phyloP scores from a whole-genome alignment of 2,113 vertebrate genomes.

The Alouatta palliata region DNA sequence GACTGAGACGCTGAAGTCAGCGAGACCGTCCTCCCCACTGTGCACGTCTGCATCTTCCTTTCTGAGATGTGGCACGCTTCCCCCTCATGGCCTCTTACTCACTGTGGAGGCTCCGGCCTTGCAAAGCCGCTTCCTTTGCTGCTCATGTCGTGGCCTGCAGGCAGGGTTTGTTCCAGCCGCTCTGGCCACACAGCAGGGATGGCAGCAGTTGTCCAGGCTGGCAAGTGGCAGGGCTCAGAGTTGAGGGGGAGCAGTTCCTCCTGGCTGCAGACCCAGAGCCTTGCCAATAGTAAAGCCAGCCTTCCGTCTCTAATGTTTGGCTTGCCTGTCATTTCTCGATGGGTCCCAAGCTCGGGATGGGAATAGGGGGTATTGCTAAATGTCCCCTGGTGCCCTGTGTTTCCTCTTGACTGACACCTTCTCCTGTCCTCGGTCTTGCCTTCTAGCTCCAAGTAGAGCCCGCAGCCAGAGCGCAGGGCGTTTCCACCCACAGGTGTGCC shows the following conservation, averaged over 20 bases:
- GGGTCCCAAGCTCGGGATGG: background rate
- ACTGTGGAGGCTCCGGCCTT: no score
- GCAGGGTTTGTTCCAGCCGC: background rate
- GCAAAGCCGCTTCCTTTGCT: background rate
- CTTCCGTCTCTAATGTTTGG: background rate
- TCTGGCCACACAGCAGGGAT: background rate
- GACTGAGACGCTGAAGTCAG: no score
- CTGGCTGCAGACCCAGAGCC: background rate
- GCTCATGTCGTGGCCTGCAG: background rate
- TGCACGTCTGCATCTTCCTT: background rate
- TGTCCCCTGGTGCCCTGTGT: background rate
- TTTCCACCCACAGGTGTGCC: no score
- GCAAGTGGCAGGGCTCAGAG: background rate
- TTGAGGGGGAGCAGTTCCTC: background rate
- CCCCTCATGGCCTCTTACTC: no score
- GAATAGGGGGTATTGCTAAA: background rate
- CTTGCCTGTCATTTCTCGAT: background rate
- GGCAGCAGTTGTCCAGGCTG: fast-evolving
- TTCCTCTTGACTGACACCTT: background rate
- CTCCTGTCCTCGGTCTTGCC: background rate
- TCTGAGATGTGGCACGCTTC: background rate
- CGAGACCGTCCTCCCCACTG: background rate
- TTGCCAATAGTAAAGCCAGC: background rate
- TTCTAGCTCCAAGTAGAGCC: background rate
- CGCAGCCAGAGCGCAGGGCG: background rate